Evolutionary conservation across 2,888 invertebrate genomes (phyloP), one percentile per base, ranked within the genome.

Genomic region (Lithosia quadra): DNA sequence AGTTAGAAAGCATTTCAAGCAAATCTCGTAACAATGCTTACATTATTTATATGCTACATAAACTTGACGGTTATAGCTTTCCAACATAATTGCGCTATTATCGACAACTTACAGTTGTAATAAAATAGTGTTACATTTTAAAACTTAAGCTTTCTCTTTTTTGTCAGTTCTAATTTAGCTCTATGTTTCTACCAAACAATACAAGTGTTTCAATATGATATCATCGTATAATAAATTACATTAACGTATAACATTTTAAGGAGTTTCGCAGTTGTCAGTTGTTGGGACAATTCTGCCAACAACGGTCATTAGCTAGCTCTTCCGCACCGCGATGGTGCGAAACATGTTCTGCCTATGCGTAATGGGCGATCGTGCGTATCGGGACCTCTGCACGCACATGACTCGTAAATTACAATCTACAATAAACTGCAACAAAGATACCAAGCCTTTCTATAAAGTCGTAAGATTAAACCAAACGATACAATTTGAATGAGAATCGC

Each of bases 311-410:
- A 84, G 80, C 65, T 73, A 75, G 67, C 71, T 79, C 82, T 85
- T 81, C 83, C 80, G 81, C 73, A 71, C 64, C 67, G 65, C 73
- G 67, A 72, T 79, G 78, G 60, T 82, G 80, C 80, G 75, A 80
- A 88, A 85, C 87, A 82, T 73, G 88, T 88, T 87, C 85, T 83
- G 77, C 79, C 75, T 82, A 87, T 85, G 87, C 86, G 85, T 89
- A 89, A 90, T 90, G 81, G 80, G 72, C 83, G 83, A 87, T 88
- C 88, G 83, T 86, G 88, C 88, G 86, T 88, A 88, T 89, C 90
- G 79, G 80, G 73, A 80, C 76, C 75, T 75, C 72, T 72, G 74
- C 77, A 76, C 78, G 75, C 76, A 74, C 70, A 74, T 68, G 69
- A 68, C 68, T 71, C 74, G 78, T 84, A 84, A 85, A 86, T 86